phyloP scores from a whole-genome alignment of 2,888 invertebrate genomes.

The Podotricha telesiphe region DNA sequence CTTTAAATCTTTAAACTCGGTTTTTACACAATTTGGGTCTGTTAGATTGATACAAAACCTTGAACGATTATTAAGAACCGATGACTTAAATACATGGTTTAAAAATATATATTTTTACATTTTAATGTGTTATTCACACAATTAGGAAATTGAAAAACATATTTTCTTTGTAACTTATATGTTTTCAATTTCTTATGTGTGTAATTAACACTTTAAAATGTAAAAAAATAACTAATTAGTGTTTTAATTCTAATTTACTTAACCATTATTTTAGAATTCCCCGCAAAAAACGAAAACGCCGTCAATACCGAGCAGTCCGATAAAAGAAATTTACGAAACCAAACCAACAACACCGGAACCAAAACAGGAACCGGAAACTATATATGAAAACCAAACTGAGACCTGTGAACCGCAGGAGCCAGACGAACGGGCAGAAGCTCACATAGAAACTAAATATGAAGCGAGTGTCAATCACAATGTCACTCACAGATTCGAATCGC shows the following conservation, averaged over 20 bases:
- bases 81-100: too few species aligned
- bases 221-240: constrained; percentile 13
- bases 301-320: constrained; percentile 45
- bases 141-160: too few species aligned
- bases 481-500: constrained; percentile 29
- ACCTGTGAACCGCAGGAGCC: constrained; percentile 4
- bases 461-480: constrained; percentile 10
- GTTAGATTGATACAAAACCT: too few species aligned
- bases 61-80: too few species aligned
- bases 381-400: constrained; percentile 4
- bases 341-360: constrained; percentile 40
- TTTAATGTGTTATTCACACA: too few species aligned
- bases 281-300: constrained; percentile 36
- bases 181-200: too few species aligned
- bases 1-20: too few species aligned
- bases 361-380: constrained; percentile 29
- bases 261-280: constrained; percentile 20
- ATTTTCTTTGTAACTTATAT: too few species aligned
- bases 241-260: constrained; percentile 34
- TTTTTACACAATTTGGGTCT: too few species aligned
- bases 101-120: too few species aligned
- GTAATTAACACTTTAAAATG: too few species aligned
- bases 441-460: constrained; percentile 9
- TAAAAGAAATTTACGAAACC: constrained; percentile 34
- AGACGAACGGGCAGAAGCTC: background rate